Evolutionary conservation across 2,113 vertebrate species (phyloP), one percentile per base, ranked within the genome.

Genomic region (Ageneiosus marmoratus): DNA sequence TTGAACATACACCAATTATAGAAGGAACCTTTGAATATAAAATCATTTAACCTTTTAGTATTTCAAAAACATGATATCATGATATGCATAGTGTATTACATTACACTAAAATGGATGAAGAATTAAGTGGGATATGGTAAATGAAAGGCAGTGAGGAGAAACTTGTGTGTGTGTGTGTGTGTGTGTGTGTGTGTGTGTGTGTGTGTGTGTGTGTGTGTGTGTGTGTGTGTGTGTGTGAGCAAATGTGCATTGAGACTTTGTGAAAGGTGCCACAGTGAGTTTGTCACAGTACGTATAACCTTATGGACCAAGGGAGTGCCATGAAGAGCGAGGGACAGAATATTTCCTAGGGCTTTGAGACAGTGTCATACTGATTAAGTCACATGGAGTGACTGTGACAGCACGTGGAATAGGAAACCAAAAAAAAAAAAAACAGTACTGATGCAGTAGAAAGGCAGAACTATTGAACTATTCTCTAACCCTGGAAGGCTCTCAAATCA

Each of bases 291-390:
- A 18, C 76, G 92, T 89, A 89, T 93, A 95, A 94, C 96, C 88
- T 92, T 89, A 90, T 92, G 93, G 95, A 85, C 91, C 95, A 94
- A 94, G 89, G 93, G 89, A 2, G 80, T 69, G 79, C 72, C n/a
- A 55, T 34, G 67, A 67, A 78, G 84, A 93, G 87, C 84, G 87
- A 91, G 89, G 91, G 90, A 92, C 93, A 88, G 89, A 91, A 91
- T 90, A 88, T 91, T 92, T 93, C 92, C 94, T 84, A 84, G 91
- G 95, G 96, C 95, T 95, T 93, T 95, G 90, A 91, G 92, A 95
- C 93, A 88, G 94, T 96, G 96, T 96, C 97, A 95, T 94, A 87
- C 94, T 94, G 95, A 94, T 95, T 97, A 96, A 95, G 93, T 96
- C 94, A 92, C 86, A 91, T 89, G 87, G 88, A 92, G 90, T 86